Base-by-base conservation (phyloP, 2,888 invertebrate species). In the Copidosoma aretas region DNA sequence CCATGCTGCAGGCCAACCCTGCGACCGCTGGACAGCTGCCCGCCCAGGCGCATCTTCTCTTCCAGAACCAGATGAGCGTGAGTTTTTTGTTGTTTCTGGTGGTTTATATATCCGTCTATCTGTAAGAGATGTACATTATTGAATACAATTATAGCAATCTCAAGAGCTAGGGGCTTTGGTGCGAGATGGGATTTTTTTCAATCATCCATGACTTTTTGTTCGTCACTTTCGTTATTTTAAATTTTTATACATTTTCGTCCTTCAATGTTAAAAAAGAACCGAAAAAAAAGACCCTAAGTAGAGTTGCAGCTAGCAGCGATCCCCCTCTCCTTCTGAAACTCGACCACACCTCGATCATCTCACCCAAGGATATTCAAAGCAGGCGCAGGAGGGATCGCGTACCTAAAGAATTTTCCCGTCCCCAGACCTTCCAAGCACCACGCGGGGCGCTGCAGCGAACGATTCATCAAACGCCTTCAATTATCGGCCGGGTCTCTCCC, bases 41-140 rank as follows among this genome's bases (percentile, higher is more conserved):
- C 56, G 86, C 91, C 8, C 89, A 89, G 76, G 88, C 91, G 24
- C 92, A 92, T 80, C 91, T 92, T 80, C 89, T 92, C 82, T 84
- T 93, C 64, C 92, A 92, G 81, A 92, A 92, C 84, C 92, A 90
- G 88, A 91, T 91, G 32, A 24, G 52, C 49, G 32, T 32, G 32
- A 32, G 32, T 32, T 56, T 17, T 22, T 43, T 0, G 1, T n/a
- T 51, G 17, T 15, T 49, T n/a, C 39, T 51, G 46, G 43, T 43
- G 43, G 43, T 15, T 22, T 60, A 22, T 43, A 19, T 12, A 41
- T 46, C 46, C n/a, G n/a, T n/a, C n/a, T n/a, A n/a, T n/a, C 32
- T 8, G 8, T 5, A 32, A 32, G 32, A 32, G 32, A 32, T 32
- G 8, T 8, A 32, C 32, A 32, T 32, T 8, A 32, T 32, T 32